Percentiles rank a stretch among this genome's conserved stretches.
These are phyloP conservation scores for Ictalurus punctatus DNA, from an alignment of 2,113 vertebrate species.

Conservation along the genomic window DNA sequence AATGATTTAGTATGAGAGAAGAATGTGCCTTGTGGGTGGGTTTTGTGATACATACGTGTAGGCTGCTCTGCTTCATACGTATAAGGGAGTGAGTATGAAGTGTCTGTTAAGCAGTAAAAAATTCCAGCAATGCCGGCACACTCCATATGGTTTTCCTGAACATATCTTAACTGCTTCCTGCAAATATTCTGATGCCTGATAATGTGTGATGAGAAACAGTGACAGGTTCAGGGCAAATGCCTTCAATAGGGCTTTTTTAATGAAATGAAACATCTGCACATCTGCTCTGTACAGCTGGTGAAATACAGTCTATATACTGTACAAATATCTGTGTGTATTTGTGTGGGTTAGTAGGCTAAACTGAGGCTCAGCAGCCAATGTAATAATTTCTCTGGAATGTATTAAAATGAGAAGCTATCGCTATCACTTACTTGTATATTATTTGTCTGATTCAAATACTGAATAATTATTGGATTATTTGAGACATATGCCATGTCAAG, in stretches of 20 bases:
- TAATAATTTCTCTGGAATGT: not conserved
- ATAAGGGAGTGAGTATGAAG: conserved; percentile 40
- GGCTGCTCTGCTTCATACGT: conserved; percentile 38
- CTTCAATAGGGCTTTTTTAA: conserved; percentile 7
- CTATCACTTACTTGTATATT: not conserved
- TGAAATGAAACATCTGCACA: conserved; percentile 18
- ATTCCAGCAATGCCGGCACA: not conserved
- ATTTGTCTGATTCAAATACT: not conserved
- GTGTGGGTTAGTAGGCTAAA: not conserved
- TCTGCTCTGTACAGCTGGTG: not conserved
- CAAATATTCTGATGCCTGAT: not conserved
- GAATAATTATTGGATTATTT: not conserved
- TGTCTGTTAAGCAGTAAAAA: conserved; percentile 21
- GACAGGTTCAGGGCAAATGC: conserved; percentile 11
- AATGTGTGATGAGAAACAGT: conserved; percentile 16
- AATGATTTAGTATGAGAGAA: conserved; percentile 31
- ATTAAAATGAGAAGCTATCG: not conserved
- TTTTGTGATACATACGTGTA: conserved; percentile 23
- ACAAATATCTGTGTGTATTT: not conserved
- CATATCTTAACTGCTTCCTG: conserved; percentile 9
- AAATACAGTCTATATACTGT: not conserved
- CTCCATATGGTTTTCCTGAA: conserved; percentile 28
- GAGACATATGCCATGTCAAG: not conserved
- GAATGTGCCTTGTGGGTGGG: conserved; percentile 45
- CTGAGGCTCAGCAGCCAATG: not conserved